These are phyloP conservation scores for Ibidorhyncha struthersii DNA, from an alignment of 2,113 vertebrate genomes.

Conservation along the genomic window DNA sequence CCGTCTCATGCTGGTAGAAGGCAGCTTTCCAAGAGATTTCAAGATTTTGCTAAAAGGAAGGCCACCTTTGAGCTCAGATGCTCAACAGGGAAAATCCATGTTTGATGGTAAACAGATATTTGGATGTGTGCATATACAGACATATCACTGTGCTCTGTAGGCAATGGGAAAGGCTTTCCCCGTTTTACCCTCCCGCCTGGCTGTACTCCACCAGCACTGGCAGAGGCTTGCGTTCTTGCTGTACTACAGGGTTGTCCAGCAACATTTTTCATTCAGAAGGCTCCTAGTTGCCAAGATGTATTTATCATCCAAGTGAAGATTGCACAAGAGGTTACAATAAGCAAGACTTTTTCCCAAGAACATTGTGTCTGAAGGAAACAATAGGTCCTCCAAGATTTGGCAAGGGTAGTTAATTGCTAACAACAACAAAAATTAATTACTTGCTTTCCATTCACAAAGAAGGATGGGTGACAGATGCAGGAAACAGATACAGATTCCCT, in stretches of 20 bases:
- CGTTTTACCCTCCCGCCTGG: slow-evolving; percentile 16
- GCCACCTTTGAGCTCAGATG: not conserved
- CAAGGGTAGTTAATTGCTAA: slow-evolving; percentile 37
- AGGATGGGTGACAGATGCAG: slow-evolving; percentile 54
- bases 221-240: slow-evolving; percentile 26
- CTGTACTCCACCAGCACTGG: slow-evolving; percentile 2
- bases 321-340: slow-evolving; percentile 52
- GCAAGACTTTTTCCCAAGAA: slow-evolving; percentile 46
- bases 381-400: slow-evolving; percentile 54
- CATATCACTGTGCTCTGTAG: not conserved
- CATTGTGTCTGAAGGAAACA: slow-evolving; percentile 48
- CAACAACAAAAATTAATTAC: slow-evolving; percentile 14
- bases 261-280: slow-evolving; percentile 62
- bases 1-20: not conserved
- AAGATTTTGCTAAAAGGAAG: not conserved
- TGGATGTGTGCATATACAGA: not conserved
- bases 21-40: not conserved
- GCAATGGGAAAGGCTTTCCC: slow-evolving; percentile 25
- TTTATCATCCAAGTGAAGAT: slow-evolving; percentile 50
- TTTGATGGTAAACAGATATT: slow-evolving; percentile 29
- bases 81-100: not conserved
- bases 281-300: slow-evolving; percentile 39
- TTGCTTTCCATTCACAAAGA: slow-evolving; percentile 56
- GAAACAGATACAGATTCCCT: slow-evolving; percentile 55
- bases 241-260: slow-evolving; percentile 52